Evolutionary conservation across 1,140 invertebrate genomes (phyloP).

Genomic region (Drosophila tristis): DNA sequence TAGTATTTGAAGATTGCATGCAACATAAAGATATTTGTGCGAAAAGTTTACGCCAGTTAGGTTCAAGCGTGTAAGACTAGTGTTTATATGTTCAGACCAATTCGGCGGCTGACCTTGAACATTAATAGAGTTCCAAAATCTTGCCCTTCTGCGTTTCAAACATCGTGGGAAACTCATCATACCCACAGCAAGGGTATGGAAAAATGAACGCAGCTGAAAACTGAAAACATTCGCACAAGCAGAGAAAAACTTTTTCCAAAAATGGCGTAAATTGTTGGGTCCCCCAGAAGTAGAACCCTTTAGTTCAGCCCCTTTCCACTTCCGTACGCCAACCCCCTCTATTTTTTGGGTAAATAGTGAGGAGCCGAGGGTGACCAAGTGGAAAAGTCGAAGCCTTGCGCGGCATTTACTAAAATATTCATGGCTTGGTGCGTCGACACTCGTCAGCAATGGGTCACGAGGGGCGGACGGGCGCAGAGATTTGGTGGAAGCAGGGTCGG

Average conservation of each 20-base stretch:
- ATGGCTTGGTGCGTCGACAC: conserved; percentile 74
- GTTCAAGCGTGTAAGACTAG: background rate
- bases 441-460: conserved; percentile 20
- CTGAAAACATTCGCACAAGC: conserved; percentile 31
- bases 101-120: too few relatives aligned
- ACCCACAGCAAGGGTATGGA: conserved; percentile 1
- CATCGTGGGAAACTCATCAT: too few relatives aligned
- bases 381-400: conserved; percentile 72
- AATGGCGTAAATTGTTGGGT: conserved; percentile 73
- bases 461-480: background rate
- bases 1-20: too few relatives aligned
- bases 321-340: conserved; percentile 6
- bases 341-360: conserved; percentile 53
- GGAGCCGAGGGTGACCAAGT: conserved; percentile 63
- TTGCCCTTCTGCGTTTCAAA: too few relatives aligned
- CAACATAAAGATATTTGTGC: too few relatives aligned
- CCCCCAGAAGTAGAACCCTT: conserved; percentile 48
- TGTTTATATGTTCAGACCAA: too few relatives aligned
- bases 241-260: conserved; percentile 60
- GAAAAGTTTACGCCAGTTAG: too few relatives aligned
- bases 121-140: background rate
- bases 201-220: conserved; percentile 53
- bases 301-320: conserved; percentile 4
- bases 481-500: conserved; percentile 7
- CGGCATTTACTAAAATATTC: conserved; percentile 79